Conservation (phyloP, 2,888 invertebrate genomes). For the Tyria jacobaeae region DNA sequence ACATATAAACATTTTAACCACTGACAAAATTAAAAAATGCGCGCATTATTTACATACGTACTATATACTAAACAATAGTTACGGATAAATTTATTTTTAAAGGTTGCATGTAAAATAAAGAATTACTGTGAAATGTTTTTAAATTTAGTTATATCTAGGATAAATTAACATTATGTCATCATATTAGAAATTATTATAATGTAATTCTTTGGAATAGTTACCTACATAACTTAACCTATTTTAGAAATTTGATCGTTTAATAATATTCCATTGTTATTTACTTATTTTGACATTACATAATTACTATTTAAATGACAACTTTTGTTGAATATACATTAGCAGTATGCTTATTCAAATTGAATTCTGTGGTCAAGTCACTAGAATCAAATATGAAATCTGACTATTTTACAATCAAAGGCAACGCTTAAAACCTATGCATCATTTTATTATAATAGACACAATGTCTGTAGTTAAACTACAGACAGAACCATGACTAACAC, state of each 20-base stretch:
- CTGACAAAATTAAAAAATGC: constrained; percentile 33
- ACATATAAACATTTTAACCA: constrained; percentile 37
- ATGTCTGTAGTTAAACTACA: constrained; percentile 73
- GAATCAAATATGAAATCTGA: constrained; percentile 19
- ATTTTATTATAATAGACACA: constrained; percentile 58
- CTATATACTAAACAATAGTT: constrained; percentile 46
- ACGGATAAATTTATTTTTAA: constrained; percentile 24
- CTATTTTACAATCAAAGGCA: constrained; percentile 25
- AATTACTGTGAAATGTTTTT: constrained; percentile 25
- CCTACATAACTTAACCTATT: constrained; percentile 37
- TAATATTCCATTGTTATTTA: background rate
- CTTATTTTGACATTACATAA: background rate
- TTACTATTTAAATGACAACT: background rate
- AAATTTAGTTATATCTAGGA: constrained; percentile 24
- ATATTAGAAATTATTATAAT: constrained; percentile 39
- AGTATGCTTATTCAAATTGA: background rate
- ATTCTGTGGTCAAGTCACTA: constrained; percentile 18
- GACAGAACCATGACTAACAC: constrained; percentile 55
- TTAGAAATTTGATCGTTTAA: constrained; percentile 28
- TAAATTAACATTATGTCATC: constrained; percentile 30
- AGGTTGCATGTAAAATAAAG: constrained; percentile 8
- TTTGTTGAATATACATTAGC: background rate
- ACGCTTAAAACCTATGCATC: constrained; percentile 49
- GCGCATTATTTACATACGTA: constrained; percentile 56
- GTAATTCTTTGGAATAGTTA: constrained; percentile 59